Conservation (phyloP, 37 sponge, comb jelly and placozoan genomes). For the Axinella damicornis region DNA sequence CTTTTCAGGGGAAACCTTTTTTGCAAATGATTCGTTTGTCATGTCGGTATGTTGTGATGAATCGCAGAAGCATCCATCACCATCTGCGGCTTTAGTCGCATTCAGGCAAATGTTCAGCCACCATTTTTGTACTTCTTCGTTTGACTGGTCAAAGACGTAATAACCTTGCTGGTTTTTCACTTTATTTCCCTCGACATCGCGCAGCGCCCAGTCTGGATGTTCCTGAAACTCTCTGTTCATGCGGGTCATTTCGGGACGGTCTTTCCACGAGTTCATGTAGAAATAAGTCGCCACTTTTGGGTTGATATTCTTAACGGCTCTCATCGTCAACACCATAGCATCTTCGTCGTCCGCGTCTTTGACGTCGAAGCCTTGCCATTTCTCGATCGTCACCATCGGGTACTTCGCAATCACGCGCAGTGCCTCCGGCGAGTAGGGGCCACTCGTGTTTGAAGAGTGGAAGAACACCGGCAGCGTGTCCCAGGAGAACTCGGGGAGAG, state of each 20-base stretch:
- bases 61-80: constrained; percentile 69
- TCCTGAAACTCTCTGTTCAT: constrained; percentile 22
- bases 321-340: constrained; percentile 30
- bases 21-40: background rate
- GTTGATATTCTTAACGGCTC: constrained; percentile 20
- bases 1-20: constrained; percentile 20
- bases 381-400: constrained; percentile 62
- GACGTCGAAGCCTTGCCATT: constrained; percentile 33
- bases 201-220: constrained; percentile 17
- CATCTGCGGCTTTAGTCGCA: constrained; percentile 39
- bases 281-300: constrained; percentile 23
- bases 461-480: constrained; percentile 66
- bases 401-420: constrained; percentile 32
- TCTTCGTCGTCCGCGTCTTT: constrained; percentile 41
- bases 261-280: constrained; percentile 48
- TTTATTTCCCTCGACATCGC: background rate
- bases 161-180: constrained; percentile 12
- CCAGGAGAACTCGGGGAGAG: constrained; percentile 61
- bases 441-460: constrained; percentile 53
- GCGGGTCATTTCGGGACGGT: constrained; percentile 33
- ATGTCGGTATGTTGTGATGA: constrained; percentile 23
- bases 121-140: constrained; percentile 25
- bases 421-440: constrained; percentile 28
- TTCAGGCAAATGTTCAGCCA: constrained; percentile 34
- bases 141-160: constrained; percentile 22